phyloP scores from a whole-genome alignment of 2,888 invertebrate genomes.

The Sisyra nigra region DNA sequence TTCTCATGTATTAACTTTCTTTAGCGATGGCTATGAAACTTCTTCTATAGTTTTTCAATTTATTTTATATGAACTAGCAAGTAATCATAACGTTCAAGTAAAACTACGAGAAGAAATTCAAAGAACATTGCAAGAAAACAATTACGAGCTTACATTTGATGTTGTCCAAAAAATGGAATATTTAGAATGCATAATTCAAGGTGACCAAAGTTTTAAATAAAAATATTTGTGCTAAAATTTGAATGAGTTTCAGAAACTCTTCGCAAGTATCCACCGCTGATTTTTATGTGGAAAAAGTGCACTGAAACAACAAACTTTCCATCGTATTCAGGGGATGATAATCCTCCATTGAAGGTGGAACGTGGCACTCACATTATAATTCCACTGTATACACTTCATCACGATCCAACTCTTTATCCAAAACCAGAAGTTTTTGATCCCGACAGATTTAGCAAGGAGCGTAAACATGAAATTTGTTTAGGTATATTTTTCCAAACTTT shows the following conservation, averaged over 20 bases:
- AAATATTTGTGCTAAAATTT: too few species aligned
- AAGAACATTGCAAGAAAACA: constrained; percentile 12
- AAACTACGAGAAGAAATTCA: constrained; percentile 19
- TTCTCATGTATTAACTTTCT: constrained; percentile 20
- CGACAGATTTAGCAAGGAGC: constrained; percentile 1
- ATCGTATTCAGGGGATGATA: background rate
- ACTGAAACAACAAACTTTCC: background rate
- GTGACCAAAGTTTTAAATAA: background rate
- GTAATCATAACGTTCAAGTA: constrained; percentile 19
- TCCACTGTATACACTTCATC: background rate
- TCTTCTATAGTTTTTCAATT: constrained; percentile 19
- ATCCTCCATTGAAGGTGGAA: background rate
- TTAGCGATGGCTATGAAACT: constrained; percentile 22
- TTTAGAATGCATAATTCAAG: constrained; percentile 12
- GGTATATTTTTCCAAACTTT: too few species aligned
- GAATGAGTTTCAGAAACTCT: constrained; percentile 3
- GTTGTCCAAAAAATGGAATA: constrained; percentile 18
- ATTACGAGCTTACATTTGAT: constrained; percentile 17
- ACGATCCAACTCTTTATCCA: constrained; percentile 2
- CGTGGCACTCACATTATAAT: background rate
- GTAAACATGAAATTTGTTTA: constrained; percentile 1
- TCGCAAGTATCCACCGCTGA: background rate
- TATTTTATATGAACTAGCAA: constrained; percentile 18
- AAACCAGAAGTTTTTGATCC: constrained; percentile 4
- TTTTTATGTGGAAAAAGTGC: background rate